phyloP scores from a whole-genome alignment of 2,888 invertebrate species.

The Resseliella maxima region DNA sequence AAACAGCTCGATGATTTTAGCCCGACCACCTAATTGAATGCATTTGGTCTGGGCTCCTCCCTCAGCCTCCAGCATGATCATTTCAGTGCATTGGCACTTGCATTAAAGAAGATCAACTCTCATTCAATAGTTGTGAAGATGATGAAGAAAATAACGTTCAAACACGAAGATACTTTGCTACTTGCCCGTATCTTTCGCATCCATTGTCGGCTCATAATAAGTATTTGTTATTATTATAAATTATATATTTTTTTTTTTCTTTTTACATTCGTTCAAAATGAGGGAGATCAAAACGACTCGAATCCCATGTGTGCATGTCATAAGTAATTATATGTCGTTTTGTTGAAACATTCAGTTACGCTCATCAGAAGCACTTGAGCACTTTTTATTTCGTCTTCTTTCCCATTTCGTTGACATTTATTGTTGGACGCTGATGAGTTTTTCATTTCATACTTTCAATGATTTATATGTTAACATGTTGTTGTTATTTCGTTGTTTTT shows the following conservation, averaged over 20 bases:
- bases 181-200: not conserved
- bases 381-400: not conserved
- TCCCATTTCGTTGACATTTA: slow-evolving; percentile 3
- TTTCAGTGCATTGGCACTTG: slow-evolving; percentile 26
- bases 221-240: slow-evolving; percentile 35
- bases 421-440: not conserved
- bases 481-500: not conserved
- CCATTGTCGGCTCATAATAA: not conserved
- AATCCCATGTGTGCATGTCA: not conserved
- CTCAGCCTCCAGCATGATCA: not conserved
- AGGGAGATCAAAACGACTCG: not conserved
- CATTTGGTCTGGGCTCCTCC: slow-evolving; percentile 38
- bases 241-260: too few relatives aligned
- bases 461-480: not conserved
- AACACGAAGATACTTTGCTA: not conserved
- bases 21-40: not conserved
- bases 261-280: too few relatives aligned
- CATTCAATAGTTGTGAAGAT: slow-evolving; percentile 1
- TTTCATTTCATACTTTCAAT: not conserved
- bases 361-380: not conserved
- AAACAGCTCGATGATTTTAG: not conserved
- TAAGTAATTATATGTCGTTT: not conserved
- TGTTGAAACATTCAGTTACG: not conserved
- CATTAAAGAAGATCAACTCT: slow-evolving; percentile 8
- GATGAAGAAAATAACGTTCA: not conserved